These are phyloP conservation scores for Eumaeus atala DNA, from an alignment of 1,140 invertebrate genomes.

Conservation along the genomic window DNA sequence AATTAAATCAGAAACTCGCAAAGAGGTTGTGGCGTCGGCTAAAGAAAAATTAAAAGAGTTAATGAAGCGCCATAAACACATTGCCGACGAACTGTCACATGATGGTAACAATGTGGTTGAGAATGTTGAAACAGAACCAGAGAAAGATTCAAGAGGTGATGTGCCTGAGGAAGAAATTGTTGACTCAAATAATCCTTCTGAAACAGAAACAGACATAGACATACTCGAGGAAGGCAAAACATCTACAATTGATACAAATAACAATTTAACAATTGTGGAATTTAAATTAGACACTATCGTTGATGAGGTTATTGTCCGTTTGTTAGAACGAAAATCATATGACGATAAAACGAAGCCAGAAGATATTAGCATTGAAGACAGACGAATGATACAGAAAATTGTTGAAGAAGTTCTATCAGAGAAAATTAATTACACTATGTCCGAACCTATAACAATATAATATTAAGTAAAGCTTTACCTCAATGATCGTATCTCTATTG, in stretches of 20 bases:
- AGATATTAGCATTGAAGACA: slow-evolving; percentile 56
- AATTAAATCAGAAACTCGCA: slow-evolving; percentile 63
- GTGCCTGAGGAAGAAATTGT: slow-evolving; percentile 40
- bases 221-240: slow-evolving; percentile 12
- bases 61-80: slow-evolving; percentile 67
- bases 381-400: slow-evolving; percentile 65
- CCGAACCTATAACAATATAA: slow-evolving; percentile 16
- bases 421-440: slow-evolving; percentile 49
- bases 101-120: slow-evolving; percentile 22
- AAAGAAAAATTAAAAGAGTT: slow-evolving; percentile 72
- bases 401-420: slow-evolving; percentile 68
- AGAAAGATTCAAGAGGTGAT: slow-evolving; percentile 47
- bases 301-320: slow-evolving; percentile 65
- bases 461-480: background rate
- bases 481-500: too few relatives aligned
- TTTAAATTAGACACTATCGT: slow-evolving; percentile 66
- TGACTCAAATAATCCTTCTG: slow-evolving; percentile 11
- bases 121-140: background rate
- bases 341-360: slow-evolving; percentile 61
- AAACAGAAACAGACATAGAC: slow-evolving; percentile 15
- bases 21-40: slow-evolving; percentile 63
- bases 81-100: slow-evolving; percentile 53
- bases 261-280: slow-evolving; percentile 35
- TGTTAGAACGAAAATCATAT: slow-evolving; percentile 67
- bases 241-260: slow-evolving; percentile 6